Base-by-base conservation (phyloP, 2,797 vertebrate species). In the Chromis chromis region DNA sequence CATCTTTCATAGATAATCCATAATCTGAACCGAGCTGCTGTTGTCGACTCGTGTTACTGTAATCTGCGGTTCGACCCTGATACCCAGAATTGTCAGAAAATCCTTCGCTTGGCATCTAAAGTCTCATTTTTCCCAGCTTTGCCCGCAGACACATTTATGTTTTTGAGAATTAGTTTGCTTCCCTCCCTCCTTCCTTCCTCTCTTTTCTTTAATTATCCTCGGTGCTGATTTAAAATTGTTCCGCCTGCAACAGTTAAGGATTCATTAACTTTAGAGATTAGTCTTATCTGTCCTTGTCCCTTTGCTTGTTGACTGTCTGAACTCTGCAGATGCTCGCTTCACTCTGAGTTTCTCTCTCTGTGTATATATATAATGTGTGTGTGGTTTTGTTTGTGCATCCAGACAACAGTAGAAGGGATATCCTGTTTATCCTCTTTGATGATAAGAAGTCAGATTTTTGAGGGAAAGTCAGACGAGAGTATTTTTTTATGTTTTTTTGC, bases 381-480 rank as follows among this genome's bases (percentile, higher is more conserved):
- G 72, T 49, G 58, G 22, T 49, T 74, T 58, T 68, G 65, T 80
- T 50, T 81, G 62, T 62, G 50, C 66, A 53, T 71, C 66, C 62
- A 82, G 63, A 84, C 81, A 87, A 70, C 78, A 65, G 83, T 54
- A 40, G 81, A 83, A 66, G 53, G 87, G 83, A 91, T 78, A 86
- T 93, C 92, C 91, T 91, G 91, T 92, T 93, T 91, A 86, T 85
- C 63, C 46, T 65, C 84, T 91, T 84, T 87, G 71, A 85, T 82
- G 91, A 91, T 90, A 86, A 91, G 75, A 84, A 71, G 46, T 12
- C 70, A 12, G 83, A 79, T 54, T 84, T 79, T 60, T 50, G 61
- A 75, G 63, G 65, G 44, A 78, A 59, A 81, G 36, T n/a, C 17
- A 21, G 46, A 48, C 55, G 76, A 53, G 81, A 71, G 82, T 78